Conservation (phyloP, 2,797 vertebrate species). For the Hippopotamyrus pictus region DNA sequence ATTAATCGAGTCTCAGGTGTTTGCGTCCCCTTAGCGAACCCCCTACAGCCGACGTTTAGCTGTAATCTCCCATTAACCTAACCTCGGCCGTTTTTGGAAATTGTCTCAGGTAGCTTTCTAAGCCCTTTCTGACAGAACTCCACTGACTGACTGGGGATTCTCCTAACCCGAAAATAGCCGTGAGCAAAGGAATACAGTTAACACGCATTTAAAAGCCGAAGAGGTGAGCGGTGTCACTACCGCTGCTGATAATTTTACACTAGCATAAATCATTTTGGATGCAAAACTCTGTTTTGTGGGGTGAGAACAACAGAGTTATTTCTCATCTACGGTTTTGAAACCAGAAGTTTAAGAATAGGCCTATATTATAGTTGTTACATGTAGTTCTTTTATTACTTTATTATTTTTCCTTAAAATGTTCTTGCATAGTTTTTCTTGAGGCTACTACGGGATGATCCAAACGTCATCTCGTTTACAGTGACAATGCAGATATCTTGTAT, state of each 20-base stretch:
- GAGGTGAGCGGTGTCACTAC: not conserved
- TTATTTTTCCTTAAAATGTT: not conserved
- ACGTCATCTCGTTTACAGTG: not conserved
- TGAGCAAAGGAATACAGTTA: not conserved
- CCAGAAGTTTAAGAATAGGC: too few species aligned
- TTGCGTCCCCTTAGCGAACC: not conserved
- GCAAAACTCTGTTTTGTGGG: not conserved
- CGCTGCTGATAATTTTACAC: not conserved
- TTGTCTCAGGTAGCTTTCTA: not conserved
- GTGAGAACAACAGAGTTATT: not conserved
- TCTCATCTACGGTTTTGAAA: not conserved
- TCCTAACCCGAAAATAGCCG: not conserved
- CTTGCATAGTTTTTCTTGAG: not conserved
- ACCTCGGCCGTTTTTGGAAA: not conserved
- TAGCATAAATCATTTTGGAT: not conserved
- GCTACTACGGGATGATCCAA: not conserved
- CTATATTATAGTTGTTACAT: not conserved
- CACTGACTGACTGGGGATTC: not conserved
- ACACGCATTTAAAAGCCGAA: not conserved
- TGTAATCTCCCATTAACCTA: not conserved
- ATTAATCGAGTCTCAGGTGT: slow-evolving; percentile 6
- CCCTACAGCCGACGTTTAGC: not conserved
- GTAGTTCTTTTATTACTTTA: too few species aligned
- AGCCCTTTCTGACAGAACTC: not conserved
- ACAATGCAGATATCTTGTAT: not conserved